A percentile compares a stretch with the other conserved stretches of the same genome.
These are phyloP conservation scores for Deilephila elpenor DNA, from an alignment of 2,888 invertebrate species.

Conservation along the genomic window DNA sequence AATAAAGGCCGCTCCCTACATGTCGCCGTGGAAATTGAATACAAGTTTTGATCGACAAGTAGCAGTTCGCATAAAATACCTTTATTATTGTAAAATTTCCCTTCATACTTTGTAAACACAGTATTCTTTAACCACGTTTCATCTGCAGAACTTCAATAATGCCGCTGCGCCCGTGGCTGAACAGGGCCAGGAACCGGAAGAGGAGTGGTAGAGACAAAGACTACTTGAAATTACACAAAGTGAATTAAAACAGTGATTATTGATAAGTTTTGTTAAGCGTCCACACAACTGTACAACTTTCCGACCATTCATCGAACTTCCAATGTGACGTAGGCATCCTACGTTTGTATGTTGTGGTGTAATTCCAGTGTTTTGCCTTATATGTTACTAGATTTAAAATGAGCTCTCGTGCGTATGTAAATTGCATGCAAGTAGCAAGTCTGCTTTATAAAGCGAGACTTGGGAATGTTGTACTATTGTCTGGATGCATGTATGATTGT, in stretches of 20 bases:
- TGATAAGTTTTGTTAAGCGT: constrained; percentile 32
- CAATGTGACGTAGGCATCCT: not conserved
- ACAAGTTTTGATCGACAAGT: no score
- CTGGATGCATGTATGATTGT: constrained; percentile 7
- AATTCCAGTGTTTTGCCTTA: not conserved
- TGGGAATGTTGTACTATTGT: constrained; percentile 9
- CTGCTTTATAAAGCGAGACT: not conserved
- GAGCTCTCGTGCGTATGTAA: not conserved
- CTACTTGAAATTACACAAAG: constrained; percentile 51
- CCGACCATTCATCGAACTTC: not conserved
- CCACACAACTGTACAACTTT: constrained; percentile 14
- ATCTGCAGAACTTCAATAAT: constrained; percentile 69
- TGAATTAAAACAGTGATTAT: constrained; percentile 41
- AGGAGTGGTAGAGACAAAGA: constrained; percentile 79
- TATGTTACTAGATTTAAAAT: not conserved
- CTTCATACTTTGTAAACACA: not conserved
- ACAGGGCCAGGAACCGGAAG: constrained; percentile 79
- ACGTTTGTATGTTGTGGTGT: not conserved
- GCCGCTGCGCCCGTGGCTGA: constrained; percentile 53
- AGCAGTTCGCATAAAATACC: no score
- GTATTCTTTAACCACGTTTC: not conserved
- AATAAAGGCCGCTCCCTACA: no score
- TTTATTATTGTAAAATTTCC: no score
- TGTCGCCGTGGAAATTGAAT: no score
- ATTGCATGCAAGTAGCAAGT: not conserved